Conservation (phyloP, 2,888 invertebrate genomes). For the Drosophila nr. perissopoda region DNA sequence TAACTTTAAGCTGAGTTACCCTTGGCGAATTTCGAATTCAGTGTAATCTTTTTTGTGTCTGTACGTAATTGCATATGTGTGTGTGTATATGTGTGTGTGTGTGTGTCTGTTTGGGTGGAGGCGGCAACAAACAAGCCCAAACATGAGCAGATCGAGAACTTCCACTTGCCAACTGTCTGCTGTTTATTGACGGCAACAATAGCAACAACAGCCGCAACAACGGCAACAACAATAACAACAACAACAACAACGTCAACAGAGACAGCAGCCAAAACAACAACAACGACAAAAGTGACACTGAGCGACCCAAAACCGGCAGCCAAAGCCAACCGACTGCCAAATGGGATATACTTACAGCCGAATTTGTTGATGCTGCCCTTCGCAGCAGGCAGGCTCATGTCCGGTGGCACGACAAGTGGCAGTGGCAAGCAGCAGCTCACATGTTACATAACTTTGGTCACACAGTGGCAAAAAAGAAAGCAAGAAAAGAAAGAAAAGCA, state of each 20-base stretch:
- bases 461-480: conserved; percentile 31
- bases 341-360: conserved; percentile 66
- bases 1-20: not conserved
- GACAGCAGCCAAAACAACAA: conserved; percentile 37
- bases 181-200: conserved; percentile 68
- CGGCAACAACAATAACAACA: conserved; percentile 32
- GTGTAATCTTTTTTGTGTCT: not conserved
- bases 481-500: conserved; percentile 12
- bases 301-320: conserved; percentile 60
- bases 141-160: conserved; percentile 55
- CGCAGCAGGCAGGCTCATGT: not conserved
- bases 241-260: conserved; percentile 40
- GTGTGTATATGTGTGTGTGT: conserved; percentile 20
- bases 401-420: conserved; percentile 58
- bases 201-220: conserved; percentile 18
- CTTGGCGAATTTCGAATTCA: not conserved
- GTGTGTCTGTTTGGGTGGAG: conserved; percentile 19
- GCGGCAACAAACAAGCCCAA: conserved; percentile 46
- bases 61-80: not conserved
- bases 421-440: conserved; percentile 44
- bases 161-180: conserved; percentile 75
- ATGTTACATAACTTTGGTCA: conserved; percentile 51
- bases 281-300: conserved; percentile 57
- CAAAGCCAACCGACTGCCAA: conserved; percentile 67
- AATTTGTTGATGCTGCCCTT: conserved; percentile 14